These are phyloP conservation scores for Noctua comes DNA, from an alignment of 2,888 invertebrate genomes.

Conservation along the genomic window DNA sequence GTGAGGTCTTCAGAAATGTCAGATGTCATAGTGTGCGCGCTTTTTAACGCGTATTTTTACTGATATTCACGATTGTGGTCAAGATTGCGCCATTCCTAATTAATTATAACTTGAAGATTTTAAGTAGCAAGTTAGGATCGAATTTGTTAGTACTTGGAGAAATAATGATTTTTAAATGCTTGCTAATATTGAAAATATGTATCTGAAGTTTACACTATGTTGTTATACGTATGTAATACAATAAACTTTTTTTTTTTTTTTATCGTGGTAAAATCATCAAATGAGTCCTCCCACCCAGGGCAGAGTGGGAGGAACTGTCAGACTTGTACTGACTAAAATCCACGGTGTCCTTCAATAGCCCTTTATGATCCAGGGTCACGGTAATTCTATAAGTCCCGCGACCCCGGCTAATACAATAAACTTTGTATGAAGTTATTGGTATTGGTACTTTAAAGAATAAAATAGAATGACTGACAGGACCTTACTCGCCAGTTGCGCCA, in stretches of 20 bases:
- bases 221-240: neutral
- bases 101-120: neutral
- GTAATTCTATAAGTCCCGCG: no score
- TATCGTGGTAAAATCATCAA: no score
- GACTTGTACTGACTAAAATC: no score
- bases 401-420: no score
- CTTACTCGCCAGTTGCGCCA: neutral
- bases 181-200: neutral
- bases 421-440: neutral
- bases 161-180: neutral
- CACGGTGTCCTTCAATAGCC: no score
- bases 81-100: no score
- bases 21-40: no score
- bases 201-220: neutral
- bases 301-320: no score
- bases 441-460: neutral
- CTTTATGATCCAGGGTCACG: no score
- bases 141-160: neutral
- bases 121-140: neutral
- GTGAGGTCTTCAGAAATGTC: neutral
- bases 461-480: neutral
- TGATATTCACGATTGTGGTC: neutral
- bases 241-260: no score
- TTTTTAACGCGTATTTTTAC: neutral
- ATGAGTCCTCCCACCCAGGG: no score